Percentiles rank a stretch among this genome's conserved stretches.
Conservation (phyloP, 2,113 vertebrate genomes). For the Prietella phreatophila region DNA sequence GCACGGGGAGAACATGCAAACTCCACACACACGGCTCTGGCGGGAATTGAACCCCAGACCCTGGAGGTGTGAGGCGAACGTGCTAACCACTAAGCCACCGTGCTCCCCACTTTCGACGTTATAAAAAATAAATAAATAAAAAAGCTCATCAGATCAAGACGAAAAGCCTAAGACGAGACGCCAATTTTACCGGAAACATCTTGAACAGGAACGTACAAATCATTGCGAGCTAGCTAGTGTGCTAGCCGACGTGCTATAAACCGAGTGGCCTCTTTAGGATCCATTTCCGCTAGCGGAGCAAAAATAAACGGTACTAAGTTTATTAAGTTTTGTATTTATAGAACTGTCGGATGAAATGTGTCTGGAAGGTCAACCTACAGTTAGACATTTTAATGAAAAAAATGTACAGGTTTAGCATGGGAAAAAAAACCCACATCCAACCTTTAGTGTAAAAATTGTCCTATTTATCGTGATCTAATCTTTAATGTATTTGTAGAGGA, state of each 20-base stretch:
- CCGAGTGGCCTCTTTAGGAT: not conserved
- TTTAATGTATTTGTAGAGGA: not conserved
- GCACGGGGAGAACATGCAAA: too few species aligned
- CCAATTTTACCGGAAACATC: too few species aligned
- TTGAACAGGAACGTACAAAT: not conserved
- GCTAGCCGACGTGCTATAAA: not conserved
- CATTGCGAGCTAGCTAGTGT: not conserved
- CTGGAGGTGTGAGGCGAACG: too few species aligned
- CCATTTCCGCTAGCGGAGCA: too few species aligned
- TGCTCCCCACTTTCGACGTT: too few species aligned
- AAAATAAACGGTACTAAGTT: too few species aligned
- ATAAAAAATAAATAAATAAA: not conserved
- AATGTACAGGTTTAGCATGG: not conserved
- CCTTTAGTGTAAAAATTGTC: not conserved
- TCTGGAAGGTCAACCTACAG: not conserved
- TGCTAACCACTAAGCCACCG: too few species aligned
- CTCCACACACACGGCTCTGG: too few species aligned
- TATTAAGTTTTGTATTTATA: not conserved
- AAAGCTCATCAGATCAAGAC: not conserved
- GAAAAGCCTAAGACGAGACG: not conserved
- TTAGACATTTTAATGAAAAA: not conserved
- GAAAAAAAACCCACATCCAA: not conserved
- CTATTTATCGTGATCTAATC: not conserved
- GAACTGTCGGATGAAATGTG: not conserved
- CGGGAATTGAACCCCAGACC: too few species aligned